Conservation (phyloP, 2,888 invertebrate species). For the Proisotoma minuta region DNA sequence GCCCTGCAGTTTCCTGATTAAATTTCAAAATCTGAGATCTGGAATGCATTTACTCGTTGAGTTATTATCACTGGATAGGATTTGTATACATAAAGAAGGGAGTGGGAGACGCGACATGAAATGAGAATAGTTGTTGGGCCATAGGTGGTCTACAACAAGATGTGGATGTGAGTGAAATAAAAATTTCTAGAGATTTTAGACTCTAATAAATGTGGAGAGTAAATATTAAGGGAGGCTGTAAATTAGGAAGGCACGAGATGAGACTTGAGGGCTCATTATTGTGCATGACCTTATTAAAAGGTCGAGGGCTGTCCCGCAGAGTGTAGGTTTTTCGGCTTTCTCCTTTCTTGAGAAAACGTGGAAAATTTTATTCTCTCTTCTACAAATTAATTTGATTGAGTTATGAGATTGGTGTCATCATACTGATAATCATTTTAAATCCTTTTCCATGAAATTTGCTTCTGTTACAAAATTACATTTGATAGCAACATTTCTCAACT, state of each 20-base stretch:
- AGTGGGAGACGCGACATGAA: background rate
- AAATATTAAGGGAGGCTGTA: constrained; percentile 23
- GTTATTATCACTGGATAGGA: constrained; percentile 1
- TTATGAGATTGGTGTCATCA: constrained; percentile 5
- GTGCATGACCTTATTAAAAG: constrained; percentile 47
- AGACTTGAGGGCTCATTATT: constrained; percentile 33
- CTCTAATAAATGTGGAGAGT: background rate
- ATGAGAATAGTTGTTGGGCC: background rate
- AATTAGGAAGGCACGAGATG: constrained; percentile 36
- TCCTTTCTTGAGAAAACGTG: constrained; percentile 5
- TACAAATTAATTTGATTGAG: constrained; percentile 16
- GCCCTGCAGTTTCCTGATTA: constrained; percentile 10
- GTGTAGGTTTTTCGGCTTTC: constrained; percentile 33
- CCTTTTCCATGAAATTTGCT: background rate
- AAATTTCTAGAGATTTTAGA: too few relatives aligned
- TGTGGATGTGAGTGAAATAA: constrained; percentile 15
- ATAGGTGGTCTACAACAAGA: constrained; percentile 14
- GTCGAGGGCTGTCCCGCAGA: constrained; percentile 42
- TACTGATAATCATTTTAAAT: background rate
- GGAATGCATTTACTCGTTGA: constrained; percentile 11
- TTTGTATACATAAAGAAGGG: background rate
- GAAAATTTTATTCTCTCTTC: constrained; percentile 12
- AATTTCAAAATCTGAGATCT: constrained; percentile 11
- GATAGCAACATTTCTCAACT: too few relatives aligned
- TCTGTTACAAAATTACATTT: background rate